Evolutionary conservation across 2,113 vertebrate species (phyloP), one percentile per base, ranked within the genome.

Genomic region (Rousettus leschenaultii): DNA sequence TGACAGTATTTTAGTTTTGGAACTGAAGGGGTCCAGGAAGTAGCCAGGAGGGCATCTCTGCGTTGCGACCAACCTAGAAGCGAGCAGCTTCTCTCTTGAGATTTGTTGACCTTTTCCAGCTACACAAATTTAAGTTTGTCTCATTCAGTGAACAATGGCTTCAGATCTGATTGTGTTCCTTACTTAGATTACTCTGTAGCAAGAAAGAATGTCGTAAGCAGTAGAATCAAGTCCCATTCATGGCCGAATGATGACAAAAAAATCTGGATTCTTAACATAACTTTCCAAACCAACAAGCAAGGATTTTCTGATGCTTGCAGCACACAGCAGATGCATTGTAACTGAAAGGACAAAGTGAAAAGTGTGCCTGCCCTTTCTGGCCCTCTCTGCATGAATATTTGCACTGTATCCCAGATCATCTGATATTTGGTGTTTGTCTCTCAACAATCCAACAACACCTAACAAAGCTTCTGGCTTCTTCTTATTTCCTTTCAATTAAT

Each of bases 241-340:
- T 70, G 71, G 66, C 80, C 61, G 59, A 94, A 75, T 3, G 35
- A 78, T 13, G 30, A 30, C 70, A 55, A 35, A 80, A n/a, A 89
- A 95, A 95, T 87, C 91, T 85, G 80, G 15, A 48, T 88, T 83
- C 88, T 92, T 92, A 86, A 35, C 28, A 38, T 26, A 40, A 85
- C 65, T 96, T 95, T 96, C 68, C 45, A 92, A 90, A 51, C 24
- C n/a, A 85, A 57, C 48, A 86, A 91, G 19, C 33, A 90, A 97
- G 85, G 48, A 85, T 61, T 51, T 85, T 73, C 65, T 61, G 66
- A 45, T 38, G 71, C 75, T 85, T 68, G 33, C 19, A 74, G 40
- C 12, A 6, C 51, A 19, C 15, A 45, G 48, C 8, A 19, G 19
- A 10, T 51, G 7, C 16, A 57, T 4, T 30, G 84, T 75, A 77